phyloP scores from a whole-genome alignment of 2,888 invertebrate genomes.

The Coenonympha arcania region DNA sequence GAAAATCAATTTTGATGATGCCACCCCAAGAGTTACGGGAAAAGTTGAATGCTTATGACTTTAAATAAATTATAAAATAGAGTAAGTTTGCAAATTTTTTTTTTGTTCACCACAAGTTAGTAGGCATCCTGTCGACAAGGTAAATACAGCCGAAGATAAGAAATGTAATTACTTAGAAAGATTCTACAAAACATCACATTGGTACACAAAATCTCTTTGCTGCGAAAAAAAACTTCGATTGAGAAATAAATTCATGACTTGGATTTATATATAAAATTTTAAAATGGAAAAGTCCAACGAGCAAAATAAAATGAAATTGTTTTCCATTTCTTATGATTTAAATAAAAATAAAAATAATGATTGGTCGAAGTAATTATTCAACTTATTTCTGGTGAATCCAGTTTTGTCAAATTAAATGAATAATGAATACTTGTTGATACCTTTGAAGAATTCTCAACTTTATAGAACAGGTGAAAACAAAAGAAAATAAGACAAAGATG shows the following conservation, averaged over 20 bases:
- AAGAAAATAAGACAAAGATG: not conserved
- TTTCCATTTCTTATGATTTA: not conserved
- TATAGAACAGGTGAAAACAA: not conserved
- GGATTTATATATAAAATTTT: too few species aligned
- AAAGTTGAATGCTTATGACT: slow-evolving; percentile 42
- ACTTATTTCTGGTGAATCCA: not conserved
- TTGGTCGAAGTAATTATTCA: not conserved
- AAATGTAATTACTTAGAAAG: too few species aligned
- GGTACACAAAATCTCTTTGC: too few species aligned
- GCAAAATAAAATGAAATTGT: too few species aligned
- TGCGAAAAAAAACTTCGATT: too few species aligned
- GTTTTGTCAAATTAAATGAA: slow-evolving; percentile 9
- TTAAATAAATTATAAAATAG: slow-evolving; percentile 25
- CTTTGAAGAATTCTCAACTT: slow-evolving; percentile 9
- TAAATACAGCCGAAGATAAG: too few species aligned
- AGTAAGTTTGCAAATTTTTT: too few species aligned
- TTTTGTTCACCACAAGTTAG: too few species aligned
- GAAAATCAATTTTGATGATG: slow-evolving; percentile 39
- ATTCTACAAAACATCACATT: too few species aligned
- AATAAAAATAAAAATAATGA: not conserved
- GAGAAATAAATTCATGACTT: too few species aligned
- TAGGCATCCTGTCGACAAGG: too few species aligned
- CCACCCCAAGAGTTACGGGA: slow-evolving; percentile 31
- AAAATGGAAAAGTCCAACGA: too few species aligned
- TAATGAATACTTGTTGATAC: slow-evolving; percentile 12